Evolutionary conservation across 2,797 vertebrate species (phyloP).

Genomic region (Tadarida brasiliensis): DNA sequence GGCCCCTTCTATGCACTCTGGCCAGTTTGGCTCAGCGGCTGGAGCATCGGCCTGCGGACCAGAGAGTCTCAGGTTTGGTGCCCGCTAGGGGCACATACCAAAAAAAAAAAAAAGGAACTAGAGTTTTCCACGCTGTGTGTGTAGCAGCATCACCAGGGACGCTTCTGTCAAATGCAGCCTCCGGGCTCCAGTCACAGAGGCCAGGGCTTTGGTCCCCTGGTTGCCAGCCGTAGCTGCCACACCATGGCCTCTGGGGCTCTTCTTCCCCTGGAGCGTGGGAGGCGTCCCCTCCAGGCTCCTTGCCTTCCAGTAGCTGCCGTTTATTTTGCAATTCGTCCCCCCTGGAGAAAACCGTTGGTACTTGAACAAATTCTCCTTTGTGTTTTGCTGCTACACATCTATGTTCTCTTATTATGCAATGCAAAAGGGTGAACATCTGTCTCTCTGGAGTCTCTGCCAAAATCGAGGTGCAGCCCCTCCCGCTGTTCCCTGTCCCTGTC

Average conservation of each 20-base stretch:
- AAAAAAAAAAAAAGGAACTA: too few species aligned
- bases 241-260: not conserved
- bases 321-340: not conserved
- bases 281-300: not conserved
- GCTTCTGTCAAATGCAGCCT: rapidly evolving
- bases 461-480: not conserved
- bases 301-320: not conserved
- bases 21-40: too few species aligned
- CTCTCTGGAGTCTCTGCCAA: not conserved
- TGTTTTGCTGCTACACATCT: not conserved
- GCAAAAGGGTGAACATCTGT: slow-evolving; percentile 52
- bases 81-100: too few species aligned
- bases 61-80: too few species aligned
- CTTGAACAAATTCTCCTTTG: slow-evolving; percentile 55
- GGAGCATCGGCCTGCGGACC: too few species aligned
- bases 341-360: not conserved
- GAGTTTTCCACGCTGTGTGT: rapidly evolving
- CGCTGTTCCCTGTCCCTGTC: not conserved
- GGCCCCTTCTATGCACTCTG: not conserved
- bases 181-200: not conserved
- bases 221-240: not conserved
- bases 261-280: not conserved
- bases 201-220: rapidly evolving
- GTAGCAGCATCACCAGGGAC: not conserved
- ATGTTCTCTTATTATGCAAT: not conserved